Base-by-base conservation (phyloP, 2,888 invertebrate species). In the Scotopteryx bipunctaria region DNA sequence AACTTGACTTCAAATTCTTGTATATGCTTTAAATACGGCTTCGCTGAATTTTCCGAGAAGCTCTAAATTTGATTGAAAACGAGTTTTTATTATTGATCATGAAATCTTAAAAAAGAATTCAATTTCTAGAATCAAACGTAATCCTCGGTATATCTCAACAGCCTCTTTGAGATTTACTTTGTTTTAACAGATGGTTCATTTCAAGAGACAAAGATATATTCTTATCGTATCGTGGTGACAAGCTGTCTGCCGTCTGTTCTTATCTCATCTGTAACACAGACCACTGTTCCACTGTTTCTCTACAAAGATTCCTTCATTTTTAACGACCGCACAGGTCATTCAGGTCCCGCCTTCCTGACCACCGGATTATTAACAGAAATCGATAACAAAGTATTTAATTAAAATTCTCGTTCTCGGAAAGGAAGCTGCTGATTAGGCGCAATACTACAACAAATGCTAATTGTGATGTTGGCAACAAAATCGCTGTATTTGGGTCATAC, bases 211-310 rank as follows among this genome's bases (percentile, higher is more conserved):
- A 60, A 65, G 69, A 65, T 44, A 25, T 44, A 57, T 56, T 48
- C 53, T 59, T 52, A 43, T 51, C 57, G 51, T 84, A 83, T 81
- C 82, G 54, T 69, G 89, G 89, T 87, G 88, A 86, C 88, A 85
- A 41, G 87, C 88, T 73, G 88, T 89, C 89, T 89, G 77, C 83
- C 64, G 54, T 64, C 66, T 65, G 55, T 59, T 51, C 57, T 78
- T 79, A 80, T 81, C 78, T 55, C 14, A 11, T 3, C 15, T 13
- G 47, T 44, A 69, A 80, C 77, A 86, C 70, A 71, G 63, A 17
- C 64, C 64, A 63, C 76, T 81, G 71, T 78, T 51, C 49, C 38
- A n/a, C n/a, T n/a, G n/a, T n/a, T n/a, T n/a, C n/a, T n/a, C 11
- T 31, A 59, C 55, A 83, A 78, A 67, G 81, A 74, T 73, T 71